A percentile compares a stretch with the other conserved stretches of the same genome.
Conservation (phyloP, 2,113 vertebrate genomes). For the Cisticola juncidis region DNA sequence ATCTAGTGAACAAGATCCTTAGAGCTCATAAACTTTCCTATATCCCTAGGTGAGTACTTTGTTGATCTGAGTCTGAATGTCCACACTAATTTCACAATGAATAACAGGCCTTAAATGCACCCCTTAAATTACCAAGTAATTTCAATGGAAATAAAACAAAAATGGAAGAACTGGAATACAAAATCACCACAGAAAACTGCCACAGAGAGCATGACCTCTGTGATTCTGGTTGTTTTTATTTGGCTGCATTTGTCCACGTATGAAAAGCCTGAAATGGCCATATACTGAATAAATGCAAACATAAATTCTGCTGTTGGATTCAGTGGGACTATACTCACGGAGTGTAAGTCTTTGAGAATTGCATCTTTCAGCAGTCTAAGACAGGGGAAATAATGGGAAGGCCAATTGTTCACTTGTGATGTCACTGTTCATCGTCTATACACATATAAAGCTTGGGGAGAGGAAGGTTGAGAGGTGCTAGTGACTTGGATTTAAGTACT, state of each 20-base stretch:
- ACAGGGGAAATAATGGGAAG: not conserved
- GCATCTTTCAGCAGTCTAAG: not conserved
- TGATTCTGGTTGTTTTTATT: not conserved
- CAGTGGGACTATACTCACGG: not conserved
- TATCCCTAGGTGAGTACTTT: not conserved
- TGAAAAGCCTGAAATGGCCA: not conserved
- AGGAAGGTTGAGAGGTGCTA: rapidly evolving
- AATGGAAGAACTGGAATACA: not conserved
- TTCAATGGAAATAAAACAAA: not conserved
- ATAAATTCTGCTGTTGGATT: not conserved
- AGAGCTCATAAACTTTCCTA: not conserved
- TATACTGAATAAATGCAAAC: not conserved
- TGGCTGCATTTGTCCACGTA: not conserved
- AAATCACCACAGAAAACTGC: not conserved
- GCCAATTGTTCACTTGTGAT: not conserved
- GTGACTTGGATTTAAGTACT: not conserved
- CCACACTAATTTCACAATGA: not conserved
- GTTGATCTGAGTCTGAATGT: not conserved
- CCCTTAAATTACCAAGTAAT: not conserved
- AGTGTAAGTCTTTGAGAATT: not conserved
- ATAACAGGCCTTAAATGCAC: not conserved
- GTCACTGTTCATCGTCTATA: not conserved
- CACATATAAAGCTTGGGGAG: not conserved
- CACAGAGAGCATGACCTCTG: not conserved
- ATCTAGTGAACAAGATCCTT: not conserved